Evolutionary conservation across 2,888 invertebrate genomes (phyloP).

Genomic region (Antheraea yamamai): DNA sequence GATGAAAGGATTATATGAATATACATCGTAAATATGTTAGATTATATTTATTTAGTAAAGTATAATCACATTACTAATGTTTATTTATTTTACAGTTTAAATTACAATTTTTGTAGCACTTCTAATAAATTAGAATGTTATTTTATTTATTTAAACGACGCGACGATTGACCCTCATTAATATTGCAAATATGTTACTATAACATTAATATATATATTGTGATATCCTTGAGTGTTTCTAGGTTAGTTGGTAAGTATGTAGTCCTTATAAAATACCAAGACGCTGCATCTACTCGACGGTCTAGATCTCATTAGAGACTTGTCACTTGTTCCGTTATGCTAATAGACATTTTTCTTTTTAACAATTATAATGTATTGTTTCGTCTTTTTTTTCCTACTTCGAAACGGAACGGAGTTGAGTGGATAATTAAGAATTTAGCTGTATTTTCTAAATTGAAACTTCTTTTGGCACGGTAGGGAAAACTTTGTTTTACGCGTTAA

Average conservation of each 20-base stretch:
- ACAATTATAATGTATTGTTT: not conserved
- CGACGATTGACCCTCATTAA: not conserved
- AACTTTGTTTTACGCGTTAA: too few species aligned
- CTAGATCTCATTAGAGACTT: constrained; percentile 1
- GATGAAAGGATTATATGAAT: not conserved
- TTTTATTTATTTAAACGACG: too few species aligned
- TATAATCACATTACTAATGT: not conserved
- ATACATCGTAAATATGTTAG: not conserved
- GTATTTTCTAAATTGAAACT: too few species aligned
- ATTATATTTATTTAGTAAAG: not conserved
- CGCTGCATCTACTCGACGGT: not conserved
- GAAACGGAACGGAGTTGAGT: too few species aligned
- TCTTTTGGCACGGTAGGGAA: too few species aligned
- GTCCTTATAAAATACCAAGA: not conserved
- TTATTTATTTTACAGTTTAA: not conserved
- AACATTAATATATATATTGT: not conserved
- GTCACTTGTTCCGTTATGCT: not conserved
- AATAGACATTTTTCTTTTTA: not conserved
- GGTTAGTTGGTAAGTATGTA: not conserved
- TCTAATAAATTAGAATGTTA: too few species aligned
- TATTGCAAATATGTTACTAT: not conserved
- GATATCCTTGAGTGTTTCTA: not conserved
- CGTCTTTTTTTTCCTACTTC: too few species aligned
- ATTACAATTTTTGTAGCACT: not conserved
- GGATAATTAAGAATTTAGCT: too few species aligned